Evolutionary conservation across 1,140 invertebrate species (phyloP).

Genomic region (Dolichoris vasculosae): DNA sequence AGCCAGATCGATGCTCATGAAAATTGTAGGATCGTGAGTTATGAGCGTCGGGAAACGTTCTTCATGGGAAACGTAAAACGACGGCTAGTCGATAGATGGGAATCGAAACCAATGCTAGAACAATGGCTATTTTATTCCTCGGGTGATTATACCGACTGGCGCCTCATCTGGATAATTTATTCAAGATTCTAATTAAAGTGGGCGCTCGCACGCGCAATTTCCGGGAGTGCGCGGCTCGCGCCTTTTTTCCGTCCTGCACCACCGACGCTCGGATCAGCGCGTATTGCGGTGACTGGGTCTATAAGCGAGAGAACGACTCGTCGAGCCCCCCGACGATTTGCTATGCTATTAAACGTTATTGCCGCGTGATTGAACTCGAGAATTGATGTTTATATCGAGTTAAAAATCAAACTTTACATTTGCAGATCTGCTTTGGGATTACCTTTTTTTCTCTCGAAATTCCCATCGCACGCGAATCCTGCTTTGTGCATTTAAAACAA

Average conservation of each 20-base stretch:
- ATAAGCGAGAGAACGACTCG: background rate
- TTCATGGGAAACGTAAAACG: background rate
- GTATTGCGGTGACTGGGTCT: background rate
- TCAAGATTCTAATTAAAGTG: slow-evolving; percentile 68
- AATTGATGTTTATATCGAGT: slow-evolving; percentile 8
- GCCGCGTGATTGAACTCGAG: background rate
- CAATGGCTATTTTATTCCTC: slow-evolving; percentile 16
- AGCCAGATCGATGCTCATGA: background rate
- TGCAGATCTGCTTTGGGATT: background rate
- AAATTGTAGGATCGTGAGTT: background rate
- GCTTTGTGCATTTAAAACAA: too few species aligned
- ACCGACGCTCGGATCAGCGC: slow-evolving; percentile 64
- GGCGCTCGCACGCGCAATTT: slow-evolving; percentile 61
- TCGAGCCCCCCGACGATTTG: slow-evolving; percentile 7
- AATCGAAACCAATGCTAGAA: background rate
- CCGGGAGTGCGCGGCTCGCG: slow-evolving; percentile 61
- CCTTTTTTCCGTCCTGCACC: slow-evolving; percentile 56
- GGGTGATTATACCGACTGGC: slow-evolving; percentile 33
- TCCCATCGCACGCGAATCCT: background rate
- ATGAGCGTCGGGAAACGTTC: background rate
- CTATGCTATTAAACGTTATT: slow-evolving; percentile 24
- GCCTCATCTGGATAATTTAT: slow-evolving; percentile 67
- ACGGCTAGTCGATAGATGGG: background rate
- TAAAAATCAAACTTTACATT: slow-evolving; percentile 13
- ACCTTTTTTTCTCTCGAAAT: background rate